phyloP scores from a whole-genome alignment of 2,888 invertebrate genomes.

The Oxyteleia sp. region DNA sequence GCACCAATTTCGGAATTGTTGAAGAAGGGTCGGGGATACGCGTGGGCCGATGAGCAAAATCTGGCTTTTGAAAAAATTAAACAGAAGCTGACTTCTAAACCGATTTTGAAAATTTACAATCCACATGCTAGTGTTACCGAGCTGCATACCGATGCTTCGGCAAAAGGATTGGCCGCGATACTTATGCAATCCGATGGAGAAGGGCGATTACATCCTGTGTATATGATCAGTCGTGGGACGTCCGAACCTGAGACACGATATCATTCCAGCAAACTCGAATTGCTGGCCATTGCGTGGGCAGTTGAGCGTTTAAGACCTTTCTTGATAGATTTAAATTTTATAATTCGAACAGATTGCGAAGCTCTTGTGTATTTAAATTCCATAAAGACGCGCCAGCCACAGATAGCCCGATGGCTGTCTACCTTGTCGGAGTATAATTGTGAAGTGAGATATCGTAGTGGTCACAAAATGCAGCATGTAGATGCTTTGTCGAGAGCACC shows the following conservation, averaged over 20 bases:
- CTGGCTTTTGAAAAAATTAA: slow-evolving; percentile 65
- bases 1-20: slow-evolving; percentile 24
- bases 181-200: slow-evolving; percentile 69
- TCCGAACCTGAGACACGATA: slow-evolving; percentile 73
- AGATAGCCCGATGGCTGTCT: slow-evolving; percentile 74
- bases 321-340: slow-evolving; percentile 64
- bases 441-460: slow-evolving; percentile 69
- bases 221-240: slow-evolving; percentile 73
- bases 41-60: slow-evolving; percentile 70
- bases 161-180: slow-evolving; percentile 22
- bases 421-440: slow-evolving; percentile 74
- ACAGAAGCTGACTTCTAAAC: slow-evolving; percentile 58
- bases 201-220: slow-evolving; percentile 68
- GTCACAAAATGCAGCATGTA: slow-evolving; percentile 10
- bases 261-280: slow-evolving; percentile 67
- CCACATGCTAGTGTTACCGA: slow-evolving; percentile 1
- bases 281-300: slow-evolving; percentile 72
- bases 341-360: slow-evolving; percentile 39
- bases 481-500: slow-evolving; percentile 44
- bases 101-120: slow-evolving; percentile 69
- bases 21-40: slow-evolving; percentile 7
- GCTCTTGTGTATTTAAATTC: slow-evolving; percentile 67
- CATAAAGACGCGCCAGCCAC: slow-evolving; percentile 53
- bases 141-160: slow-evolving; percentile 33
- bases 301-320: slow-evolving; percentile 61